Evolutionary conservation across 2,113 vertebrate genomes (phyloP).

Genomic region (Megalops atlanticus): DNA sequence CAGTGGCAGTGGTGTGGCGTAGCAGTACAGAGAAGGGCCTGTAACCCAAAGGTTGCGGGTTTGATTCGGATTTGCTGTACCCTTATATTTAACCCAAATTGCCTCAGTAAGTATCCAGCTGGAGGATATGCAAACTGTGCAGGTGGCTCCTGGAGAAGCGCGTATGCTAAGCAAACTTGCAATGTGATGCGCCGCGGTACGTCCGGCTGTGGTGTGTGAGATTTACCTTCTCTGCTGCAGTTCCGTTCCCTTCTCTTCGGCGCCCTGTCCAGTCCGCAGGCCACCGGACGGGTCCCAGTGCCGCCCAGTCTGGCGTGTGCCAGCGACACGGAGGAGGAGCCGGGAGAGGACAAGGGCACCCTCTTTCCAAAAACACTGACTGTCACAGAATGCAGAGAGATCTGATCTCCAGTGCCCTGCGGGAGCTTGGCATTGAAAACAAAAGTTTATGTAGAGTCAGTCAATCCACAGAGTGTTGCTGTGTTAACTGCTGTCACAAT

Average conservation of each 20-base stretch:
- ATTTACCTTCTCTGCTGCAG: constrained; percentile 55
- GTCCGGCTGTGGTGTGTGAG: not conserved
- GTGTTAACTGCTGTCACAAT: not conserved
- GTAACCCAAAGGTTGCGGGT: no score
- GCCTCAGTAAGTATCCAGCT: no score
- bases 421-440: not conserved
- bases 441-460: not conserved
- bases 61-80: no score
- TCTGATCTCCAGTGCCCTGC: not conserved
- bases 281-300: constrained; percentile 14
- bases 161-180: not conserved
- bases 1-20: no score
- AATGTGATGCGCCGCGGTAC: not conserved
- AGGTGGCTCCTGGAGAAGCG: not conserved
- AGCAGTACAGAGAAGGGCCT: no score
- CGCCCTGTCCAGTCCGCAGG: constrained; percentile 67
- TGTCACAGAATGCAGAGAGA: not conserved
- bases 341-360: constrained; percentile 37
- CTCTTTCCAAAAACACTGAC: constrained; percentile 6
- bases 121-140: not conserved
- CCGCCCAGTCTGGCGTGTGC: constrained; percentile 69
- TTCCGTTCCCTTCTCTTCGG: constrained; percentile 84
- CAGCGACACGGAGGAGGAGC: constrained; percentile 78
- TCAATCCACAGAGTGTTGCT: not conserved
- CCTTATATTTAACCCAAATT: no score